Base-by-base conservation (phyloP, 2,797 vertebrate species). In the Bovichtus diacanthus region DNA sequence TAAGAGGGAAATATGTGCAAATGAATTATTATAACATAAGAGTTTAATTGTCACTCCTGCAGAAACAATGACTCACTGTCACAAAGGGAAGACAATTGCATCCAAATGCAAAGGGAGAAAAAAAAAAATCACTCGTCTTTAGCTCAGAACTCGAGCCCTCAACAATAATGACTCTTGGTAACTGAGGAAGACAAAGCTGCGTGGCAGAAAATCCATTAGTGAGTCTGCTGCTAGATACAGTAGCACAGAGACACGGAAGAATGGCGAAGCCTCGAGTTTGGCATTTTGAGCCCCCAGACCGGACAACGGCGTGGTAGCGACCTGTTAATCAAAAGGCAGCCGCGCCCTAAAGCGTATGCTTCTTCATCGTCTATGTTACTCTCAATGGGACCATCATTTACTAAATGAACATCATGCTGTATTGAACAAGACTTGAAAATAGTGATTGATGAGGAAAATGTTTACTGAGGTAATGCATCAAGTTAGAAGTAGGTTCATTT, bases 191-290 rank as follows among this genome's bases (percentile, higher is more conserved):
- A 90, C 86, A 84, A 87, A 82, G 79, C 73, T 58, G 51, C 46
- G 19, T 81, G 86, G 84, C 76, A 80, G 78, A 78, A 85, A 87
- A 85, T 87, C 88, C 88, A 85, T 90, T 82, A 86, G 82, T 19
- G 81, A 67, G 75, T 88, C 79, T 72, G 74, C 72, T 53, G 82
- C 76, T 29, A 50, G 80, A 83, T n/a, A n/a, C n/a, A n/a, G n/a
- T 56, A 76, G 76, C 59, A 38, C 74, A 64, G 82, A 83, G 69
- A 83, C 78, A 72, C 80, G 34, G 79, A 83, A 80, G 65, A 85
- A 75, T 49, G 83, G 67, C 73, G 82, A 34, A 31, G 31, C 31
- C 31, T 34, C 31, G 8, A 34, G 31, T 34, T 6, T 7, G 6
- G 31, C 31, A 34, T 9, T 34, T 34, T n/a, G n/a, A n/a, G n/a